phyloP scores from a whole-genome alignment of 2,797 vertebrate species.

The Coranthus polyacanthus region DNA sequence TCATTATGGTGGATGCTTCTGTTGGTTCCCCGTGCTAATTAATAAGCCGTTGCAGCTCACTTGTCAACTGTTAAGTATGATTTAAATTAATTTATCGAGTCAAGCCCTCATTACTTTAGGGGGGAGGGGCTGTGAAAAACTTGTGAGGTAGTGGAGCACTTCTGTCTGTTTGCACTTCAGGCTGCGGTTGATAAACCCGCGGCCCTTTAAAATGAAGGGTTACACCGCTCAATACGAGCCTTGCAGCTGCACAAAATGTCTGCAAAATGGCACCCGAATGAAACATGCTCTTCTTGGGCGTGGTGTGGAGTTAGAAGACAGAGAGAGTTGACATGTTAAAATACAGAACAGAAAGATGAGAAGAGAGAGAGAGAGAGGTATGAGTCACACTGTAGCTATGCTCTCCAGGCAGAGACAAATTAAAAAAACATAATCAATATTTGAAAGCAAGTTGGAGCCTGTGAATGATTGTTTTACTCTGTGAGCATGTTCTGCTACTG shows the following conservation, averaged over 20 bases:
- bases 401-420: constrained; percentile 49
- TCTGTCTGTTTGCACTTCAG: not conserved
- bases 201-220: constrained; percentile 1
- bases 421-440: constrained; percentile 61
- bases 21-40: constrained; percentile 11
- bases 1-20: not conserved
- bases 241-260: constrained; percentile 28
- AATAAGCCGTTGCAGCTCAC: not conserved
- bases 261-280: constrained; percentile 8
- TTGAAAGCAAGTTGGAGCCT: constrained; percentile 37
- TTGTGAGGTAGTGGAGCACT: too few relatives aligned
- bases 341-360: constrained; percentile 4
- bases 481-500: constrained; percentile 15
- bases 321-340: not conserved
- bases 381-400: constrained; percentile 41
- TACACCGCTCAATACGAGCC: constrained; percentile 9
- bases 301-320: not conserved
- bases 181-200: not conserved
- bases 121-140: not conserved
- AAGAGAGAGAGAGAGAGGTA: constrained; percentile 4
- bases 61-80: constrained; percentile 11
- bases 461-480: constrained; percentile 28
- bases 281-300: constrained; percentile 1
- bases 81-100: constrained; percentile 12
- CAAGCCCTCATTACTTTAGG: not conserved